Base-by-base conservation (phyloP, 2,888 invertebrate genomes). In the Pollenia griseotomentosa region DNA sequence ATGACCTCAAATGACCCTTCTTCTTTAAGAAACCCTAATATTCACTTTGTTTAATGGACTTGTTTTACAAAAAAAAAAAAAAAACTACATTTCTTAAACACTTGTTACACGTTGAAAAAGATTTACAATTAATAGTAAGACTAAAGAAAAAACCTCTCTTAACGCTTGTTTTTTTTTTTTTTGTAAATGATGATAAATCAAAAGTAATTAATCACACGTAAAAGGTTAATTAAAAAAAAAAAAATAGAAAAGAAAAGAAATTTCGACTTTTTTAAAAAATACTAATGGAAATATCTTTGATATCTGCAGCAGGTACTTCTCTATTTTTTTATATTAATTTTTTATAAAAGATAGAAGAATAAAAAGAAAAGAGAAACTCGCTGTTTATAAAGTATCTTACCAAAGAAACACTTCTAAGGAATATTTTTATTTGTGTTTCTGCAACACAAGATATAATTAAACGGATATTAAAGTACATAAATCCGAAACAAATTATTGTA, bases 161-260 rank as follows among this genome's bases (percentile, higher is more conserved):
- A 59, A 33, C 57, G 8, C 9, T 16, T 59, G 4, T 63, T 63
- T 44, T 53, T 65, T 14, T 55, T 40, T 40, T 68, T 33, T 10
- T 0, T 7, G 1, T n/a, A 33, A 61, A 61, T 33, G 19, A 65
- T 71, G 77, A 40, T 78, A 55, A 66, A 23, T 82, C 75, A 74
- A 63, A 53, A 79, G 75, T 66, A 86, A 86, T 86, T 86, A 83
- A 86, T 86, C 65, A 83, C 79, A 65, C 33, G 11, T 71, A 80
- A 75, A 75, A 68, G 51, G 53, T 82, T 71, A 66, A 59, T 55
- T 33, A 1, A 59, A 53, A 71, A 68, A 59, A 44, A 10, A 14
- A 55, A 5, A 11, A n/a, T 16, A 16, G 53, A 16, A 48, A 59
- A 57, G 44, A 57, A 48, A 19, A 33, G 16, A 23, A 19, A 46